These are phyloP conservation scores for Apodemus agrarius DNA, from an alignment of 2,797 vertebrate genomes.

Conservation along the genomic window DNA sequence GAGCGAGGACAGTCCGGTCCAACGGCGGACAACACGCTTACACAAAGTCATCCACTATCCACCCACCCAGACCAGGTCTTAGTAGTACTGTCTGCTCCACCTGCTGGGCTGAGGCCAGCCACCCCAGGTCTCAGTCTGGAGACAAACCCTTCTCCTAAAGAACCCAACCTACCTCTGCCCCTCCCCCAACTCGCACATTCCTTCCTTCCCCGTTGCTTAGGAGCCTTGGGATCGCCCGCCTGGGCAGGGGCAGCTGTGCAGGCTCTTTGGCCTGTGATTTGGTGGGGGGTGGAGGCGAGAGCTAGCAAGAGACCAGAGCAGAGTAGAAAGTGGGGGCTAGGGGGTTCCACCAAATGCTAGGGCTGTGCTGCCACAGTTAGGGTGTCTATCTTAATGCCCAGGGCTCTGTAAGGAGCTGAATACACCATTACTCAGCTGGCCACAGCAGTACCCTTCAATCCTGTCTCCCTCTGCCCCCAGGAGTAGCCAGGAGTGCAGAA, in stretches of 20 bases:
- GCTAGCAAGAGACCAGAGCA: not conserved
- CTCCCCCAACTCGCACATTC: conserved; percentile 43
- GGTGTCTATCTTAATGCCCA: not conserved
- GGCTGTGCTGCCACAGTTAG: not conserved
- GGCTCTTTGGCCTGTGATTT: not conserved
- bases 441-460: not conserved
- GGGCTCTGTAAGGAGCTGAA: not conserved
- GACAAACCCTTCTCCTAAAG: conserved; percentile 14
- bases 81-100: not conserved
- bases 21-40: not conserved
- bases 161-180: not conserved
- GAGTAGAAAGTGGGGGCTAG: not conserved
- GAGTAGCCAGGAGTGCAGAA: not conserved
- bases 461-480: not conserved
- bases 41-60: conserved; percentile 40
- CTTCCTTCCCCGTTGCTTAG: conserved; percentile 64
- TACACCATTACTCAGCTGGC: not conserved
- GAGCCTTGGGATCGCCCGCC: conserved; percentile 17
- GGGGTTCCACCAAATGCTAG: not conserved
- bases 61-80: not conserved
- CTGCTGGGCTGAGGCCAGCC: not conserved
- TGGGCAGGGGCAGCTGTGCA: conserved; percentile 41
- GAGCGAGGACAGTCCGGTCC: not conserved
- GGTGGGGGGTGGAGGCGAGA: not conserved
- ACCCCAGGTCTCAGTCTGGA: not conserved